Base-by-base conservation (phyloP, 92 coral and sea anemone genomes). In the Chrysogorgia sp. region DNA sequence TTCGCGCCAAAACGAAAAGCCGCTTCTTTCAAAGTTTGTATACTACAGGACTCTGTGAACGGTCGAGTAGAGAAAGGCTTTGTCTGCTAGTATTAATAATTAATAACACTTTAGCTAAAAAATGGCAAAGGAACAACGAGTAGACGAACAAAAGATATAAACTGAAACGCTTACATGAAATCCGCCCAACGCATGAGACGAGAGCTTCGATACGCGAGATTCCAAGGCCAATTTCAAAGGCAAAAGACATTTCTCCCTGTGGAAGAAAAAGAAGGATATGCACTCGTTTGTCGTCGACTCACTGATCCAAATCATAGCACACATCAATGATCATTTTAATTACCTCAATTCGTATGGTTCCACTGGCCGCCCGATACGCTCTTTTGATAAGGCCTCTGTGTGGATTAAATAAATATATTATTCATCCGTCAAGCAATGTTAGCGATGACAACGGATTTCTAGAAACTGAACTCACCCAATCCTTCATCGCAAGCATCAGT, bases 401-500 rank as follows among this genome's bases (percentile, higher is more conserved):
- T 79, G 60, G 55, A 55, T 40, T 10, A 78, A 2, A 21, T 6
- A 21, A 53, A 53, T 2, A 53, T 7, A 3, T 59, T 59, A 2
- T n/a, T 40, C 24, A 49, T 1, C 14, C 13, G 10, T 34, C 26
- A 47, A 12, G 7, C n/a, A n/a, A 37, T 12, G 43, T 12, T 12
- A 37, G 12, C 6, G 15, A 2, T 47, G 7, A 47, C n/a, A 47
- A n/a, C n/a, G n/a, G 21, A 14, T 25, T 49, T 65, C 20, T 23
- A 19, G 34, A 10, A 22, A 24, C 5, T 67, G 25, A 64, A 61
- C 90, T 87, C 68, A 96, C 99, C 99, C 60, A 96, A 85, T 52
- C 97, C 97, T 23, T 91, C 90, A 65, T 84, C 87, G 79, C 99
- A 96, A 48, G 99, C 99, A 59, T 96, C 99, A 3, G 96, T 88